Conservation (phyloP, 2,797 vertebrate species). For the Selene dorsalis region DNA sequence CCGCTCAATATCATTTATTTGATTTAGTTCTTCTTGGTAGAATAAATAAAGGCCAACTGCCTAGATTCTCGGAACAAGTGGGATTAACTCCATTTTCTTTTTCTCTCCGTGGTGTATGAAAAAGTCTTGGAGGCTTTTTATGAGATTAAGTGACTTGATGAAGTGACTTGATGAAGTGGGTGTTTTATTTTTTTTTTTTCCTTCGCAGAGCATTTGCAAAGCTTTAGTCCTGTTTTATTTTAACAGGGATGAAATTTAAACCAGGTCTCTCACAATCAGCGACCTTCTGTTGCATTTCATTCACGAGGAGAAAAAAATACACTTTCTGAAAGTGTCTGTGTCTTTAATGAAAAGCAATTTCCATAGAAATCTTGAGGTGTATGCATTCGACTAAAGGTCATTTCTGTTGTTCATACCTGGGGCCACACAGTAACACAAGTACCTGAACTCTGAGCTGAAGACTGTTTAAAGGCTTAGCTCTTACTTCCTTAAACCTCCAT, state of each 20-base stretch:
- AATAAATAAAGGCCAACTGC: neutral
- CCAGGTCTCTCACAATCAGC: slow-evolving; percentile 1
- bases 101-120: slow-evolving; percentile 1
- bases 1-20: neutral
- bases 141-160: neutral
- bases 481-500: slow-evolving; percentile 38
- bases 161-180: slow-evolving; percentile 1
- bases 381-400: slow-evolving; percentile 57
- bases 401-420: slow-evolving; percentile 37
- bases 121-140: neutral
- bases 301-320: slow-evolving; percentile 13
- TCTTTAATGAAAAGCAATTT: slow-evolving; percentile 32
- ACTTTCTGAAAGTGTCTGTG: slow-evolving; percentile 15
- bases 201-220: neutral
- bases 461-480: slow-evolving; percentile 18
- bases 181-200: neutral
- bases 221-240: slow-evolving; percentile 38
- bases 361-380: slow-evolving; percentile 21
- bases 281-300: slow-evolving; percentile 8
- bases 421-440: neutral
- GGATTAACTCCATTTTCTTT: neutral
- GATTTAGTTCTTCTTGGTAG: neutral
- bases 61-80: slow-evolving; percentile 3
- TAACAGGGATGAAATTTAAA: slow-evolving; percentile 3
- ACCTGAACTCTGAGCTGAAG: slow-evolving; percentile 13